Evolutionary conservation across 2,113 vertebrate genomes (phyloP).

Genomic region (Herpailurus yagouaroundi): DNA sequence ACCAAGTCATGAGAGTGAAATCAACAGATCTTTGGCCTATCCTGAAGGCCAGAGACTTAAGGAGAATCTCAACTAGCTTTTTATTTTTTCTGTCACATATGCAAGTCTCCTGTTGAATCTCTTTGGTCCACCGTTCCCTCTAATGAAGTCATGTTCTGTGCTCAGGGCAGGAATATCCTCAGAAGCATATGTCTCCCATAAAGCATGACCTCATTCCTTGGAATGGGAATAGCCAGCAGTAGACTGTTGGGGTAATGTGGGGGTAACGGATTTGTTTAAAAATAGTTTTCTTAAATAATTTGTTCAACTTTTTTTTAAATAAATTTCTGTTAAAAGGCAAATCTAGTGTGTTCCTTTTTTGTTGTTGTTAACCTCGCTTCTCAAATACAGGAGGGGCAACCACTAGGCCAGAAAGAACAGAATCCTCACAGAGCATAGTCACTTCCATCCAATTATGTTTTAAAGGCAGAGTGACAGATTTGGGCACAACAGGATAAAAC

Average conservation of each 20-base stretch:
- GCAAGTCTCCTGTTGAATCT: slow-evolving; percentile 69
- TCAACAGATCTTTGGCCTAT: slow-evolving; percentile 50
- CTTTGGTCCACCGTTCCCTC: slow-evolving; percentile 67
- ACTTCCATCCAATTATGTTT: slow-evolving; percentile 63
- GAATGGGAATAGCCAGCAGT: slow-evolving; percentile 73
- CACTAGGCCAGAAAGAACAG: slow-evolving; percentile 34
- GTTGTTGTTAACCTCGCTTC: slow-evolving; percentile 38
- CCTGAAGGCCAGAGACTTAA: slow-evolving; percentile 53
- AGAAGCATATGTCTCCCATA: slow-evolving; percentile 77
- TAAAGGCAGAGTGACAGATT: slow-evolving; percentile 13
- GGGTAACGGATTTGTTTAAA: slow-evolving; percentile 63
- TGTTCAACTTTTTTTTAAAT: slow-evolving; percentile 63
- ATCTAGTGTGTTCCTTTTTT: slow-evolving; percentile 57
- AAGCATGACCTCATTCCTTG: slow-evolving; percentile 80
- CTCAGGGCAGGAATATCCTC: slow-evolving; percentile 67
- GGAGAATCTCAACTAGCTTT: slow-evolving; percentile 57
- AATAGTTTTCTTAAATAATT: slow-evolving; percentile 74
- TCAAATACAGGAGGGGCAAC: slow-evolving; percentile 45
- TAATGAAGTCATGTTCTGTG: slow-evolving; percentile 74
- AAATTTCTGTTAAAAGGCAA: slow-evolving; percentile 62
- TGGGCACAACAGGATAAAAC: slow-evolving; percentile 14
- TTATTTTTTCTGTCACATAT: slow-evolving; percentile 66
- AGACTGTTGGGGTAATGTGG: slow-evolving; percentile 57
- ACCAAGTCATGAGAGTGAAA: slow-evolving; percentile 59
- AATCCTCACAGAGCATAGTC: slow-evolving; percentile 23